These are phyloP conservation scores for Drosophila fungiperda DNA, from an alignment of 2,888 invertebrate genomes.

Conservation along the genomic window DNA sequence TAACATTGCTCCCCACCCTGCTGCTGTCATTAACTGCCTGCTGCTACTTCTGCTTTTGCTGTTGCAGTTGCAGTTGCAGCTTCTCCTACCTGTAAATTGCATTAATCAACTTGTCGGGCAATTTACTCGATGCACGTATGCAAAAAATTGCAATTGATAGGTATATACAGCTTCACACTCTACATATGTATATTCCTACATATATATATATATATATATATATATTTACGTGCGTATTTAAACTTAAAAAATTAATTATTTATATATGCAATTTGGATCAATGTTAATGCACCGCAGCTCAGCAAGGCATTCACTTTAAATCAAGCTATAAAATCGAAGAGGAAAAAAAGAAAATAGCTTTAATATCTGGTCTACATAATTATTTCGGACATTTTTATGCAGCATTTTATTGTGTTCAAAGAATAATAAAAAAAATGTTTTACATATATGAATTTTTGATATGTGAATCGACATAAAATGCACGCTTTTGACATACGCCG, in stretches of 20 bases:
- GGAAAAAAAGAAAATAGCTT: no score
- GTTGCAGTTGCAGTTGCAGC: slow-evolving; percentile 19
- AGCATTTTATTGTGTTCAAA: slow-evolving; percentile 34
- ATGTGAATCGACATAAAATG: slow-evolving; percentile 49
- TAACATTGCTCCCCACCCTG: slow-evolving; percentile 55
- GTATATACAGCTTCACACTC: slow-evolving; percentile 1
- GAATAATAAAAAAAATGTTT: slow-evolving; percentile 4
- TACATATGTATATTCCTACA: not conserved
- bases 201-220: slow-evolving; percentile 5
- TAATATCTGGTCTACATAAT: no score
- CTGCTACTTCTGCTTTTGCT: slow-evolving; percentile 13
- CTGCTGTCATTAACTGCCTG: slow-evolving; percentile 67
- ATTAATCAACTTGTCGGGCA: slow-evolving; percentile 72
- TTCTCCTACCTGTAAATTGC: slow-evolving; percentile 59
- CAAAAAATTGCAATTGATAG: slow-evolving; percentile 34
- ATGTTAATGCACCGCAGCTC: slow-evolving; percentile 29
- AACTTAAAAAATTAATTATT: slow-evolving; percentile 38
- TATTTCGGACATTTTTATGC: slow-evolving; percentile 25
- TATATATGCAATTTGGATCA: slow-evolving; percentile 23
- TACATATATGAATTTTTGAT: slow-evolving; percentile 52
- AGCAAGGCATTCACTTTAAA: slow-evolving; percentile 27
- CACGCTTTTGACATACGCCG: not conserved
- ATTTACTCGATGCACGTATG: slow-evolving; percentile 51
- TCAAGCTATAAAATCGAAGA: not conserved
- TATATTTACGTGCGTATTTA: not conserved